Conservation (phyloP, 2,888 invertebrate species). For the Temnothorax rugatulus region DNA sequence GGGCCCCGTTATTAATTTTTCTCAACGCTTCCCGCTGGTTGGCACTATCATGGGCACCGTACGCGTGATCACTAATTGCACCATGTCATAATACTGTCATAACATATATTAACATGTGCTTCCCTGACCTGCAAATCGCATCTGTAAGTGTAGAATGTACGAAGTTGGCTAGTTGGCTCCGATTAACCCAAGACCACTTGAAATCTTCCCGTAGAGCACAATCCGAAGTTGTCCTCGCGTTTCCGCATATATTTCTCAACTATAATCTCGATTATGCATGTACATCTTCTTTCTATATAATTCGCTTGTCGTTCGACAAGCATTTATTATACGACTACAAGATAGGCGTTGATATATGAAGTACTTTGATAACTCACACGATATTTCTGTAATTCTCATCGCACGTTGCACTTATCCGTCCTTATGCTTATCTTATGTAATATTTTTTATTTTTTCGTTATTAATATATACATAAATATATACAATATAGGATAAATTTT, state of each 20-base stretch:
- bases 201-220: background rate
- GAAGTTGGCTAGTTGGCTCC: background rate
- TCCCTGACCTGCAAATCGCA: background rate
- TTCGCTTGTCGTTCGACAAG: background rate
- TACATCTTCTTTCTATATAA: background rate
- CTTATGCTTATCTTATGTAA: background rate
- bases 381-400: conserved; percentile 14
- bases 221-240: background rate
- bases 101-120: background rate
- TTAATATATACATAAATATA: no score
- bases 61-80: background rate
- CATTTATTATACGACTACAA: background rate
- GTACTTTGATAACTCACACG: background rate
- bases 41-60: background rate
- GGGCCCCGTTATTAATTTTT: conserved; percentile 9
- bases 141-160: background rate
- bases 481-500: background rate
- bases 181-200: background rate
- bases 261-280: background rate
- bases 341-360: background rate
- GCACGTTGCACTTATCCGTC: background rate
- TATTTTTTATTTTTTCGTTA: background rate
- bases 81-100: background rate
- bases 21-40: background rate
- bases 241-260: background rate